Percentiles rank a stretch among this genome's conserved stretches.
These are phyloP conservation scores for Tokudaia muenninki DNA, from an alignment of 2,797 vertebrate species.

Conservation along the genomic window DNA sequence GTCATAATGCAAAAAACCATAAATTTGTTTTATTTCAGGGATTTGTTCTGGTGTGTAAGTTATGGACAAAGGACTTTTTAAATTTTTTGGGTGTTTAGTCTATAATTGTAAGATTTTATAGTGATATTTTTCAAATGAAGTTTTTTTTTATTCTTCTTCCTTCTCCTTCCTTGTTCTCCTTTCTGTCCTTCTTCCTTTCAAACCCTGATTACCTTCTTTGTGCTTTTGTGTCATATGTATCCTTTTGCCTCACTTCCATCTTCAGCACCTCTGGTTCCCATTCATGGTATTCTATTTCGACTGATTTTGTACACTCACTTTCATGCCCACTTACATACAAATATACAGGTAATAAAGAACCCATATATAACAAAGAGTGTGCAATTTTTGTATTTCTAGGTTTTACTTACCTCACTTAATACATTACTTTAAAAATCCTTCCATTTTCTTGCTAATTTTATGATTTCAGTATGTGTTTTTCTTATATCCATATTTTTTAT, in stretches of 20 bases:
- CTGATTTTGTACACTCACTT: not conserved
- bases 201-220: not conserved
- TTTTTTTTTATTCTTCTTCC: not conserved
- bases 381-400: not conserved
- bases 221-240: not conserved
- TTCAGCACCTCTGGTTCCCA: not conserved
- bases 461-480: not conserved
- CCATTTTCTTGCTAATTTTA: not conserved
- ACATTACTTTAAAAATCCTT: not conserved
- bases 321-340: not conserved
- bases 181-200: not conserved
- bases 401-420: not conserved
- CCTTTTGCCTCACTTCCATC: not conserved
- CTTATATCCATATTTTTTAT: not conserved
- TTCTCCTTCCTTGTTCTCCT: too few relatives aligned
- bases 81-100: not conserved
- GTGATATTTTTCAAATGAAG: not conserved
- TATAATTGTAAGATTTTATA: not conserved
- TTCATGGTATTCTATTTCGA: not conserved
- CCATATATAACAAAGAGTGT: not conserved
- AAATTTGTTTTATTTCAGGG: conserved; percentile 17
- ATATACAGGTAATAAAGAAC: not conserved
- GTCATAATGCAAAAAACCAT: not conserved
- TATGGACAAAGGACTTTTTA: not conserved
- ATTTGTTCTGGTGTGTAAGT: not conserved